Percentiles rank a stretch among this genome's conserved stretches.
Conservation (phyloP, 2,888 invertebrate genomes). For the Ormyrus nitidulus region DNA sequence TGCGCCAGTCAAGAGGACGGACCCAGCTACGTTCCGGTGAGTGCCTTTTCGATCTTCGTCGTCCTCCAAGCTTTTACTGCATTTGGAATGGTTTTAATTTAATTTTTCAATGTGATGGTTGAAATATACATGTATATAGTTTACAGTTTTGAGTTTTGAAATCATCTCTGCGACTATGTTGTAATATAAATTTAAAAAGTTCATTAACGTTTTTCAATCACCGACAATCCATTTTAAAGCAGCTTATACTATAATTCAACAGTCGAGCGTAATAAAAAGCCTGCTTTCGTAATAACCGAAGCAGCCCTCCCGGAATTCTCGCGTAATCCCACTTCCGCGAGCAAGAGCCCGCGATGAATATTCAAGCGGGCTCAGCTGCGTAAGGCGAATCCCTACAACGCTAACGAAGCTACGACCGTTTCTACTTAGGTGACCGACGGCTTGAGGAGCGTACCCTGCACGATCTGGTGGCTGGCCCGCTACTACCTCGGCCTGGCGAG, state of each 20-base stretch:
- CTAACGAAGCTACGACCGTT: not conserved
- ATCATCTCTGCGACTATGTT: not conserved
- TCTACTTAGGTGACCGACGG: constrained; percentile 72
- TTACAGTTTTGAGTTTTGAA: not conserved
- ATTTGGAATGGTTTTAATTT: not conserved
- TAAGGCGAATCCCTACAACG: too few species aligned
- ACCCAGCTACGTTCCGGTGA: constrained; percentile 73
- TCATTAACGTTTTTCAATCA: too few species aligned
- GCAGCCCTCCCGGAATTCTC: too few species aligned
- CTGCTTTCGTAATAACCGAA: too few species aligned
- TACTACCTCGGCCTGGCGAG: constrained; percentile 89
- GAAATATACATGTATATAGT: too few species aligned
- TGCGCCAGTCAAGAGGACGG: constrained; percentile 74
- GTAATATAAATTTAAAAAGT: not conserved
- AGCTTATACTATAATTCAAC: too few species aligned
- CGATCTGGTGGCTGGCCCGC: constrained; percentile 84
- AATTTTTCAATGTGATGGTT: too few species aligned
- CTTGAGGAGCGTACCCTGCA: constrained; percentile 80
- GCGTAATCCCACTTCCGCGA: too few species aligned
- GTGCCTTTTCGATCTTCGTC: constrained; percentile 27
- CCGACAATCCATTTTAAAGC: too few species aligned
- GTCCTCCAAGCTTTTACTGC: not conserved
- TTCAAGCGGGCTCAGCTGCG: too few species aligned
- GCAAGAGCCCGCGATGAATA: too few species aligned
- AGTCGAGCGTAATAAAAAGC: too few species aligned